These are phyloP conservation scores for Onychomys arenicola DNA, from an alignment of 2,797 vertebrate genomes.

Conservation along the genomic window DNA sequence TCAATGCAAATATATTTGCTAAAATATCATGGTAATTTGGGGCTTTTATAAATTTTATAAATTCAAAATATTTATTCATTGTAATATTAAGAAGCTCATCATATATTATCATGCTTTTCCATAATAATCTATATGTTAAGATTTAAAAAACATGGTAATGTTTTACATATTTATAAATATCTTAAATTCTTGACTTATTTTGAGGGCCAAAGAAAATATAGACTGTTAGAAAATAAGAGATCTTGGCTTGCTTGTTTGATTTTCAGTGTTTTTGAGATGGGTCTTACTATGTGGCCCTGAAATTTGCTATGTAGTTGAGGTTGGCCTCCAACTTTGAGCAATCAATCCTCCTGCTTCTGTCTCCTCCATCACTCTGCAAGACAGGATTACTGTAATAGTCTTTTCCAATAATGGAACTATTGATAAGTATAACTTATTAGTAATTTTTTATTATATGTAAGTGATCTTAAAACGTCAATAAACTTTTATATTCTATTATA, in stretches of 20 bases:
- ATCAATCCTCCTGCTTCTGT: too few relatives aligned
- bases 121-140: background rate
- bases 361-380: background rate
- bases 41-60: background rate
- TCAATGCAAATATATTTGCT: background rate
- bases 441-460: background rate
- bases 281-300: background rate
- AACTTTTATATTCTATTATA: background rate
- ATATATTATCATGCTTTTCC: background rate
- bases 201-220: background rate
- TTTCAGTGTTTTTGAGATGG: background rate
- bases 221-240: background rate
- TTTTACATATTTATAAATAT: conserved; percentile 11
- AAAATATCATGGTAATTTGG: background rate
- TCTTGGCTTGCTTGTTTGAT: background rate
- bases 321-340: background rate
- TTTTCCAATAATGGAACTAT: background rate
- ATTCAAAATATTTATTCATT: background rate
- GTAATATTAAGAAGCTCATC: background rate
- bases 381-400: background rate
- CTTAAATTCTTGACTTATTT: conserved; percentile 32
- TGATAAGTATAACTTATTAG: background rate
- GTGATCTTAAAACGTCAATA: background rate
- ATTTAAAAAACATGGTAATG: background rate
- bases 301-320: background rate